Conservation (phyloP, 2,888 invertebrate species). For the Monopis laevigella region DNA sequence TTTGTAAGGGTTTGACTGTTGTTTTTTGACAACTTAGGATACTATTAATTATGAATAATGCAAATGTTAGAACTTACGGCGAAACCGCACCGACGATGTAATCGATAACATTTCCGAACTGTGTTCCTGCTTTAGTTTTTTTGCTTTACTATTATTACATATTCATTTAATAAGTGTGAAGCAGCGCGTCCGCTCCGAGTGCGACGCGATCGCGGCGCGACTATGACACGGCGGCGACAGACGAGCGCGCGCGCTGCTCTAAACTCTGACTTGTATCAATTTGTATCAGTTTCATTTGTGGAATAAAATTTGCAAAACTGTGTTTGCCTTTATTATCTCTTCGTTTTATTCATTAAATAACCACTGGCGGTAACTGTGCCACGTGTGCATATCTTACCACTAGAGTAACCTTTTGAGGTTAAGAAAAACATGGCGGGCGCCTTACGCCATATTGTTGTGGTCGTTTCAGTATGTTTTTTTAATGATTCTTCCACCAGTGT, state of each 20-base stretch:
- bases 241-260: too few relatives aligned
- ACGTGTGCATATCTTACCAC: too few relatives aligned
- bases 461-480: too few relatives aligned
- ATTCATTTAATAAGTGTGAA: conserved; percentile 63
- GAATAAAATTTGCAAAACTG: conserved; percentile 68
- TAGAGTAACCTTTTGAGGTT: too few relatives aligned
- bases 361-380: too few relatives aligned
- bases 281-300: conserved; percentile 66
- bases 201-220: too few relatives aligned
- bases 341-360: conserved; percentile 41
- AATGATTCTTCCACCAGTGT: too few relatives aligned
- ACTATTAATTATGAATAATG: conserved; percentile 50
- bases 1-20: conserved; percentile 68
- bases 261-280: conserved; percentile 62
- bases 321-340: conserved; percentile 62
- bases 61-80: conserved; percentile 54
- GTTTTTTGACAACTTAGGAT: conserved; percentile 67
- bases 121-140: conserved; percentile 68
- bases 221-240: too few relatives aligned
- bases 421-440: too few relatives aligned
- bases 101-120: conserved; percentile 63
- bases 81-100: conserved; percentile 41
- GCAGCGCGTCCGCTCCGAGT: too few relatives aligned
- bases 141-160: conserved; percentile 65
- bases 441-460: too few relatives aligned